Conservation (phyloP, 2,797 vertebrate genomes). For the Crocidura indochinensis region DNA sequence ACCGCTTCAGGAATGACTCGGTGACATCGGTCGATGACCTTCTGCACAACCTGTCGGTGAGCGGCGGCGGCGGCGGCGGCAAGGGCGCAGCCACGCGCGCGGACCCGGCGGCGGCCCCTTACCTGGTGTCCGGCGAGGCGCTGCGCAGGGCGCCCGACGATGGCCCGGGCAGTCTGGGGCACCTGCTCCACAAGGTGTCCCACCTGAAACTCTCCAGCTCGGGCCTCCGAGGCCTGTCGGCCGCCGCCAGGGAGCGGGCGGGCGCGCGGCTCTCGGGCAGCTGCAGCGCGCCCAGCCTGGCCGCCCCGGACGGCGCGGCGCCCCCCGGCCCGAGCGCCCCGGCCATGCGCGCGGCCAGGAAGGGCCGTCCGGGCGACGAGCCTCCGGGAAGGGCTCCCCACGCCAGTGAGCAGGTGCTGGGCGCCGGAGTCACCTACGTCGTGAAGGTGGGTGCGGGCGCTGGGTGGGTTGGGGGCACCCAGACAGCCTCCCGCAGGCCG, state of each 20-base stretch:
- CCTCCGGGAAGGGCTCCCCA: slow-evolving; percentile 92
- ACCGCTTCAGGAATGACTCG: slow-evolving; percentile 99
- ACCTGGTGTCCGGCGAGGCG: slow-evolving; percentile 93
- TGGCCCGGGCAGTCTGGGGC: slow-evolving; percentile 97
- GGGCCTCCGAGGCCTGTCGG: slow-evolving; percentile 96
- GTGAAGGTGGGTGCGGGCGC: slow-evolving; percentile 96
- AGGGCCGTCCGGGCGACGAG: slow-evolving; percentile 93
- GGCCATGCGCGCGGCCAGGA: slow-evolving; percentile 93
- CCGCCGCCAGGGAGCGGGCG: slow-evolving; percentile 97
- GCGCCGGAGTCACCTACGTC: slow-evolving; percentile 97
- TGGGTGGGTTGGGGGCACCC: slow-evolving; percentile 72
- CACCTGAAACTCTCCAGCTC: slow-evolving; percentile 98
- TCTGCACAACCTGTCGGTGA: slow-evolving; percentile 98
- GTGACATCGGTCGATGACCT: slow-evolving; percentile 99
- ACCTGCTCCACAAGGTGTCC: slow-evolving; percentile 99
- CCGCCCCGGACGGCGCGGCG: slow-evolving; percentile 92
- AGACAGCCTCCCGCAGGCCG: slow-evolving; percentile 43
- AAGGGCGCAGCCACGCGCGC: slow-evolving; percentile 95
- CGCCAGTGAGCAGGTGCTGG: slow-evolving; percentile 97
- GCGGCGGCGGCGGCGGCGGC: slow-evolving; percentile 86
- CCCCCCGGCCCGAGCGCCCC: slow-evolving; percentile 89
- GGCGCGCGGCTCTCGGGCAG: slow-evolving; percentile 97
- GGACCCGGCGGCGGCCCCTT: slow-evolving; percentile 93
- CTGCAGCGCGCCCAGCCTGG: slow-evolving; percentile 91
- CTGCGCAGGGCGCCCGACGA: slow-evolving; percentile 95